Conservation (phyloP, 2,888 invertebrate genomes). For the Autographa gamma region DNA sequence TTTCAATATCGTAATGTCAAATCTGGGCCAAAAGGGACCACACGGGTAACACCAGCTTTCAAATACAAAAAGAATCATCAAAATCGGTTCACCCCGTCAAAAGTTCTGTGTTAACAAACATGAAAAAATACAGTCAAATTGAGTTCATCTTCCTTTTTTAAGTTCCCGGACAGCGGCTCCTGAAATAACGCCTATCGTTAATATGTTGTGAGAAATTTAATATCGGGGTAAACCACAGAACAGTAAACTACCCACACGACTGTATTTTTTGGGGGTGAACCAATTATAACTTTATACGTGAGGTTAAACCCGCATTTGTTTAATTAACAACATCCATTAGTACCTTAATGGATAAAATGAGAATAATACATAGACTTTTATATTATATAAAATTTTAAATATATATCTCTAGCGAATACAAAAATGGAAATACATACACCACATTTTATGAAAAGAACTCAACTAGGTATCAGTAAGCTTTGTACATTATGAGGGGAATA, state of each 20-base stretch:
- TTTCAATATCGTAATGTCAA: no score
- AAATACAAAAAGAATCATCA: no score
- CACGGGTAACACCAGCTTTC: no score
- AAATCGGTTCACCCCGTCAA: no score
- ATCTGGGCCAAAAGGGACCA: no score
- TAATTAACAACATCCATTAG: neutral
- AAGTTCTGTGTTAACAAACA: no score
- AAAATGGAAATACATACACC: neutral
- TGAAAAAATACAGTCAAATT: no score
- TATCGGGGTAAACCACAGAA: neutral
- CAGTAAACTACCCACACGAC: neutral
- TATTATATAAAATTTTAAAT: no score
- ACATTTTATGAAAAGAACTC: neutral
- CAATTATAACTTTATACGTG: slow-evolving; percentile 5
- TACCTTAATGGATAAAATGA: neutral
- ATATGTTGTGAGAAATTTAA: neutral
- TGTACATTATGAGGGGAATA: slow-evolving; percentile 15
- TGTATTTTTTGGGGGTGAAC: neutral
- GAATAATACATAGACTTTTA: neutral
- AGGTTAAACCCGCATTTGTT: neutral
- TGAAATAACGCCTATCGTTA: neutral
- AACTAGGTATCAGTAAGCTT: slow-evolving; percentile 12
- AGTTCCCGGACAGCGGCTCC: neutral
- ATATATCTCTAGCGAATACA: neutral
- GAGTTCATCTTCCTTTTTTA: no score